Conservation (phyloP, 2,797 vertebrate genomes). For the Selene dorsalis region DNA sequence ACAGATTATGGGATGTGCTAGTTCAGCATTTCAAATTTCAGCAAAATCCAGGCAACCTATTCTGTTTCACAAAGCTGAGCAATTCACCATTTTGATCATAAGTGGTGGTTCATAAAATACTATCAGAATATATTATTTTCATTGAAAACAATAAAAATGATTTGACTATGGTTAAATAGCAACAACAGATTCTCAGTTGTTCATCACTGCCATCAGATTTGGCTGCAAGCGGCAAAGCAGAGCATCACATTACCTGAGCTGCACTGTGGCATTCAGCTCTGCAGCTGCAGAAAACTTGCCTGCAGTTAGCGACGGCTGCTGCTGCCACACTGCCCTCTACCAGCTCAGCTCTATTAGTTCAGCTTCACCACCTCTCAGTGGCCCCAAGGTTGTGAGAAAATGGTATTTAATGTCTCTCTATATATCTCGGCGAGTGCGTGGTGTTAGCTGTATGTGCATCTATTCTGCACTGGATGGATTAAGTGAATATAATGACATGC, state of each 20-base stretch:
- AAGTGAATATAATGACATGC: conserved; percentile 57
- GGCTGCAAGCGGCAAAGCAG: conserved; percentile 6
- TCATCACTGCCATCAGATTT: conserved; percentile 6
- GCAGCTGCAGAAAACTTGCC: conserved; percentile 57
- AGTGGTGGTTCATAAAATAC: background rate
- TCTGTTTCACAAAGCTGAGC: no score
- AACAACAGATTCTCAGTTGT: conserved; percentile 9
- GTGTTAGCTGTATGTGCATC: conserved; percentile 50
- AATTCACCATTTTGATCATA: background rate
- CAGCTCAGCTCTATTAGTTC: conserved; percentile 75
- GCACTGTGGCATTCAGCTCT: conserved; percentile 41
- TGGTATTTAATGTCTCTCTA: conserved; percentile 49
- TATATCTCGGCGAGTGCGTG: conserved; percentile 21
- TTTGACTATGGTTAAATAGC: background rate
- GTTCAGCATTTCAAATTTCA: background rate
- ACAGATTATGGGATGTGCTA: no score
- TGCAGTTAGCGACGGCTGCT: conserved; percentile 53
- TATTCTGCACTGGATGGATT: conserved; percentile 54
- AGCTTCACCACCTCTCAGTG: conserved; percentile 70
- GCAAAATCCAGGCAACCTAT: background rate
- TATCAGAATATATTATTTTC: background rate
- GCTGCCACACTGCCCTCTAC: conserved; percentile 73
- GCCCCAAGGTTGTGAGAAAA: conserved; percentile 71
- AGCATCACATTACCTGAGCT: conserved; percentile 32
- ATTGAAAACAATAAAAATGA: background rate